A percentile compares a stretch with the other conserved stretches of the same genome.
phyloP scores from a whole-genome alignment of 2,888 invertebrate genomes.

The Adineta ricciae region DNA sequence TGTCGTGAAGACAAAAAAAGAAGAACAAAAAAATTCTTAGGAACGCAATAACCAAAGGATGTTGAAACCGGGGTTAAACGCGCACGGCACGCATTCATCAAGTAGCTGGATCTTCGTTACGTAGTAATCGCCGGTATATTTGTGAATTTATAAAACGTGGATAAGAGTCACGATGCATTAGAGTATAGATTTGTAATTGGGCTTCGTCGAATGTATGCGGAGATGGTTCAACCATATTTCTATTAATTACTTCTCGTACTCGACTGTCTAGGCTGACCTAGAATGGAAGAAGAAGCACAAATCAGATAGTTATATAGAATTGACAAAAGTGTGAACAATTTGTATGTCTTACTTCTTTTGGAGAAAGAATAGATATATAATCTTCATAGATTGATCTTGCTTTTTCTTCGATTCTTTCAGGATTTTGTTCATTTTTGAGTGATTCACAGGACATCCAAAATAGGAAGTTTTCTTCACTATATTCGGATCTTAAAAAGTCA shows the following conservation, averaged over 20 bases:
- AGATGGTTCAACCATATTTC: constrained; percentile 92
- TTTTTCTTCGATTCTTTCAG: constrained; percentile 86
- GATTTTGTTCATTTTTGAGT: constrained; percentile 80
- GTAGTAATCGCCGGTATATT: constrained; percentile 69
- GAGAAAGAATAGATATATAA: constrained; percentile 96
- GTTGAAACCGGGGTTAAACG: neutral
- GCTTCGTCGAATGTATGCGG: constrained; percentile 97
- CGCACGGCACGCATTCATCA: neutral
- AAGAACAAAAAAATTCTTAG: neutral
- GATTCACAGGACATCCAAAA: constrained; percentile 98
- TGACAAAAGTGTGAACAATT: neutral
- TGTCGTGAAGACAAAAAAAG: neutral
- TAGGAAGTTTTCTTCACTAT: constrained; percentile 95
- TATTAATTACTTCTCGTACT: constrained; percentile 92
- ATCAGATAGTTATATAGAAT: neutral
- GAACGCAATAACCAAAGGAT: neutral
- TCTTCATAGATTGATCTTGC: constrained; percentile 96
- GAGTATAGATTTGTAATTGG: constrained; percentile 96
- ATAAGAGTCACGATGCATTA: constrained; percentile 99
- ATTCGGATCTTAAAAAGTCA: constrained; percentile 90
- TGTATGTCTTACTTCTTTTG: constrained; percentile 69
- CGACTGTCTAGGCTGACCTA: constrained; percentile 95
- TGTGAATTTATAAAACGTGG: constrained; percentile 89
- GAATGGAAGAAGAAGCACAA: constrained; percentile 37
- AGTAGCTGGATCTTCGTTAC: neutral